Evolutionary conservation across 2,797 vertebrate genomes (phyloP), one percentile per base, ranked within the genome.

Genomic region (Falco biarmicus): DNA sequence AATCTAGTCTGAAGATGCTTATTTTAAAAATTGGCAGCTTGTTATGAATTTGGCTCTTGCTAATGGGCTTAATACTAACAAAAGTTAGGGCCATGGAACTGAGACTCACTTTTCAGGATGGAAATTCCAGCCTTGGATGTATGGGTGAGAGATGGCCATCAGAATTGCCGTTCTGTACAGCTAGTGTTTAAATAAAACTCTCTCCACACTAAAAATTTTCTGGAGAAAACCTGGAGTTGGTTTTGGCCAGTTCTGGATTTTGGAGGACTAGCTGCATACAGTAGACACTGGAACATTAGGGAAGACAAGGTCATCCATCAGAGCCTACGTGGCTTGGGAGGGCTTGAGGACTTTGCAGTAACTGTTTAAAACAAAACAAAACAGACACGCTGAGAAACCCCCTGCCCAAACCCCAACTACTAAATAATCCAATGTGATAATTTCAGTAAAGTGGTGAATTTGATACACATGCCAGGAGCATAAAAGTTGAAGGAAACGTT

Each of bases 221-320:
- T 81, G 41, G 28, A 71, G 45, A 86, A 88, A 81, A 74, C 6
- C 1, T 47, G 26, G 22, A 73, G 6, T 45, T 61, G 10, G 3
- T 73, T 66, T 65, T 57, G 24, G 63, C 32, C 13, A 43, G 21
- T 51, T 78, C 13, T 78, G 51, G 64, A 47, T 70, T 74, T 26
- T 77, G 54, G 28, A 43, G 53, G 13, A 73, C 31, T 61, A 48
- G 28, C 53, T 59, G n/a, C 14, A 14, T 45, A 28, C 12, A n/a
- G 4, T 56, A 76, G 37, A 37, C 75, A 51, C 8, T 84, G 76
- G 31, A 81, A 76, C 17, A 10, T 74, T 14, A 61, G 61, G 59
- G 53, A 90, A 75, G 21, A 64, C 15, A 71, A 45, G 8, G 26
- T 54, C 22, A 31, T 57, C 74, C 0, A 0, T 69, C 0, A 0